Percentiles rank a stretch among this genome's conserved stretches.
These are phyloP conservation scores for Cylas formicarius DNA, from an alignment of 1,140 invertebrate genomes.

Conservation along the genomic window DNA sequence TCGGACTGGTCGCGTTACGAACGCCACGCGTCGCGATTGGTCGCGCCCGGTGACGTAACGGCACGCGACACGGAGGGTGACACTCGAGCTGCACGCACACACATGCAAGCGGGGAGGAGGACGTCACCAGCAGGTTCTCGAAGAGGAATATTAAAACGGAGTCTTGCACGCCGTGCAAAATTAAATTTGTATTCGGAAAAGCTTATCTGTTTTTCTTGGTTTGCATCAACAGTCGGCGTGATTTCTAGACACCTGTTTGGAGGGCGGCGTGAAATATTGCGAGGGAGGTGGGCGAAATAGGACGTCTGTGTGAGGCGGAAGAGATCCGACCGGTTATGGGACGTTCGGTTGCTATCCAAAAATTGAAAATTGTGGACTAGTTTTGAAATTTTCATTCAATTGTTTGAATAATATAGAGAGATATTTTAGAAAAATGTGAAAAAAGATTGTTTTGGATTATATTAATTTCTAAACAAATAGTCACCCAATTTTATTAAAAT, in stretches of 20 bases:
- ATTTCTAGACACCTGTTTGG: constrained; percentile 23
- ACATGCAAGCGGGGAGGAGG: constrained; percentile 12
- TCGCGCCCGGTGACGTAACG: constrained; percentile 31
- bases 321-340: neutral
- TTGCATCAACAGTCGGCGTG: constrained; percentile 25
- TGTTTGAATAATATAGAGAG: no score
- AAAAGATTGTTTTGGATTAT: no score
- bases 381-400: no score
- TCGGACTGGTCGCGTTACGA: constrained; percentile 25
- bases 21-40: constrained; percentile 25
- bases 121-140: constrained; percentile 15
- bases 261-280: constrained; percentile 4
- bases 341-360: neutral
- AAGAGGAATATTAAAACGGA: constrained; percentile 37
- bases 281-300: neutral
- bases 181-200: constrained; percentile 36
- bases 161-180: constrained; percentile 25
- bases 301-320: neutral
- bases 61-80: constrained; percentile 33
- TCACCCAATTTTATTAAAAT: no score
- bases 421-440: no score
- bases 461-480: no score
- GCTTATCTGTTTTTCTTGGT: constrained; percentile 26
- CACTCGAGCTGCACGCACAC: constrained; percentile 13
- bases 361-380: no score